phyloP scores from a whole-genome alignment of 2,888 invertebrate genomes.

The Caenorhabditis angaria region DNA sequence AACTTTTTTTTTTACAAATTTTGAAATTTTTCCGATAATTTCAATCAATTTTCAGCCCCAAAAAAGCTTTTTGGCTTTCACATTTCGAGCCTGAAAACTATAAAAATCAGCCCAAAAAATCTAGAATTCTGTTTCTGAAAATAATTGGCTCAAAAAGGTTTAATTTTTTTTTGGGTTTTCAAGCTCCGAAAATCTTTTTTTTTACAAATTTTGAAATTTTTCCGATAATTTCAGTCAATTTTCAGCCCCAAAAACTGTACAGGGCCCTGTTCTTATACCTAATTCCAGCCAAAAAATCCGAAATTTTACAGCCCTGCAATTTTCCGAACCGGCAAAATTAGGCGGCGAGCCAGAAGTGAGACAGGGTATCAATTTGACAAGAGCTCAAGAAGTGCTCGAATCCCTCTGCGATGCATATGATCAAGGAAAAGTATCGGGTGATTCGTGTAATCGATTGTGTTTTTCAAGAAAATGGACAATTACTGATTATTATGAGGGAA shows the following conservation, averaged over 20 bases:
- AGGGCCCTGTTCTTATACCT: too few relatives aligned
- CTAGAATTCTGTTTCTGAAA: too few relatives aligned
- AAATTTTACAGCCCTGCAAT: slow-evolving; percentile 21
- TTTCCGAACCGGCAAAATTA: slow-evolving; percentile 15
- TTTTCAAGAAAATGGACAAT: slow-evolving; percentile 60
- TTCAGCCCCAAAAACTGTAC: too few relatives aligned
- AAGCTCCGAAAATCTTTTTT: too few relatives aligned
- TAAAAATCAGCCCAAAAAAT: too few relatives aligned
- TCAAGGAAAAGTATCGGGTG: slow-evolving; percentile 59
- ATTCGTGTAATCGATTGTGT: slow-evolving; percentile 68
- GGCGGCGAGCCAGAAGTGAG: slow-evolving; percentile 23
- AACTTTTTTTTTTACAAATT: too few relatives aligned
- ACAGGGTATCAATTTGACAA: slow-evolving; percentile 38
- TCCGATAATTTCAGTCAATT: not conserved
- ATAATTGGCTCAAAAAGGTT: too few relatives aligned
- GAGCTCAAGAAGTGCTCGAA: slow-evolving; percentile 60
- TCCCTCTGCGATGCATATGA: slow-evolving; percentile 60
- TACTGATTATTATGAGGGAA: slow-evolving; percentile 64
- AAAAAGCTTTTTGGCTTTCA: too few relatives aligned
- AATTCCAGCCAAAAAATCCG: too few relatives aligned
- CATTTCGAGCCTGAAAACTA: too few relatives aligned
- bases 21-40: not conserved
- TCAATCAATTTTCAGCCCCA: not conserved
- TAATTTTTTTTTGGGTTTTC: too few relatives aligned
- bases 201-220: too few relatives aligned